These are phyloP conservation scores for Lycaon pictus DNA, from an alignment of 2,113 vertebrate species.

Conservation along the genomic window DNA sequence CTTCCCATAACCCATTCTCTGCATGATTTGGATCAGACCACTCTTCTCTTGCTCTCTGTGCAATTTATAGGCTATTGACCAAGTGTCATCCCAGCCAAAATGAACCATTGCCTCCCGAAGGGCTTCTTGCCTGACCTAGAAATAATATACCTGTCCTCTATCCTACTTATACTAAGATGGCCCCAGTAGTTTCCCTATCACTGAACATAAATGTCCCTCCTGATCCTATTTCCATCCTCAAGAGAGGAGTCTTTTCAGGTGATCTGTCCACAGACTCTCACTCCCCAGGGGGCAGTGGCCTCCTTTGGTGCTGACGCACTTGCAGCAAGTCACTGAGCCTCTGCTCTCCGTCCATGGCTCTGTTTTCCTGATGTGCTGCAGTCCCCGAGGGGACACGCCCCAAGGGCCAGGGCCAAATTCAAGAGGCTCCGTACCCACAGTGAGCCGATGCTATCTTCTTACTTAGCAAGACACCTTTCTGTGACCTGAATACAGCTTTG, in stretches of 20 bases:
- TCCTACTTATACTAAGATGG: background rate
- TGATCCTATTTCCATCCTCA: background rate
- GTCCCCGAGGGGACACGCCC: background rate
- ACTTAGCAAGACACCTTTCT: background rate
- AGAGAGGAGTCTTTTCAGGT: background rate
- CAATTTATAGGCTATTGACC: constrained; percentile 22
- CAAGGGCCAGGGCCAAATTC: background rate
- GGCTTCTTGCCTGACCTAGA: constrained; percentile 19
- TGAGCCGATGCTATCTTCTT: background rate
- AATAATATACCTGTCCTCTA: background rate
- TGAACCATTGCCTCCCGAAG: background rate
- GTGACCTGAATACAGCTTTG: background rate
- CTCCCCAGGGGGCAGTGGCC: background rate
- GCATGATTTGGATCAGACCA: background rate
- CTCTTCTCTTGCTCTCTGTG: background rate
- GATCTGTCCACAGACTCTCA: background rate
- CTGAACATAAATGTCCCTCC: background rate
- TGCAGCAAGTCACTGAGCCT: background rate
- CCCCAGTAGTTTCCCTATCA: background rate
- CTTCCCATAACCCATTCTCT: background rate
- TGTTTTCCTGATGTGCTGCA: background rate
- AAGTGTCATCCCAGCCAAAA: background rate
- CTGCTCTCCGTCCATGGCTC: fast-evolving
- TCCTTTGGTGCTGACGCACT: fast-evolving
- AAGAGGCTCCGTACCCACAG: background rate